phyloP scores from a whole-genome alignment of 2,888 invertebrate genomes.

The Dicyrtomina minuta region DNA sequence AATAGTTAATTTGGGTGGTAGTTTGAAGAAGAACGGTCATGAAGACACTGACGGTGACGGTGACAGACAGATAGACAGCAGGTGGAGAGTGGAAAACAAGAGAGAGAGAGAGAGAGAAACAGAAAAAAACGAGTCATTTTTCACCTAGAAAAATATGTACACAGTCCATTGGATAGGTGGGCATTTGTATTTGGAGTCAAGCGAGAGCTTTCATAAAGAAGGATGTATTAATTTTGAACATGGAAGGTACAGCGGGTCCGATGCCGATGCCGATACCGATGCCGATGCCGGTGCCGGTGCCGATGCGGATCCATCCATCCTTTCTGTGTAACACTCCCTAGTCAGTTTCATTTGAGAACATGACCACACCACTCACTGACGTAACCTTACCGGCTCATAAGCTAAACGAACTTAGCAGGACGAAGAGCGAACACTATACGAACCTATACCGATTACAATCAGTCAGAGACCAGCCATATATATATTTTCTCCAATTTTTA shows the following conservation, averaged over 20 bases:
- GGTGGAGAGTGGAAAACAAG: constrained; percentile 30
- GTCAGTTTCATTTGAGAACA: no score
- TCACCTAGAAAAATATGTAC: constrained; percentile 31
- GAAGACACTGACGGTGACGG: constrained; percentile 13
- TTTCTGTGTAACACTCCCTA: no score
- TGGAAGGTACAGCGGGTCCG: not conserved
- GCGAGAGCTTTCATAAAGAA: not conserved
- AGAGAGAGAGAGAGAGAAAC: not conserved
- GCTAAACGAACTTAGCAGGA: no score
- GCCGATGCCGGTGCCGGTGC: no score
- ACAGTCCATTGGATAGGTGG: no score
- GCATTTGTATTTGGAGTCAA: not conserved
- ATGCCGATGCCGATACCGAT: no score
- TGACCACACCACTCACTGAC: constrained; percentile 11
- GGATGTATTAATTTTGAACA: not conserved
- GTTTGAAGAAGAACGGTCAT: not conserved
- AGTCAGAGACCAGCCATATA: no score
- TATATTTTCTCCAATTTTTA: no score
- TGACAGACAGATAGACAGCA: constrained; percentile 27
- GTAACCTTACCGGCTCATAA: constrained; percentile 16
- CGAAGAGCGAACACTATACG: no score
- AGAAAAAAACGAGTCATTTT: constrained; percentile 30
- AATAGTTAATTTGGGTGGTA: not conserved
- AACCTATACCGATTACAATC: not conserved
- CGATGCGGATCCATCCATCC: constrained; percentile 1